Percentiles rank a stretch among this genome's conserved stretches.
Conservation (phyloP, 2,888 invertebrate genomes). For the Leptodirus hochenwartii region DNA sequence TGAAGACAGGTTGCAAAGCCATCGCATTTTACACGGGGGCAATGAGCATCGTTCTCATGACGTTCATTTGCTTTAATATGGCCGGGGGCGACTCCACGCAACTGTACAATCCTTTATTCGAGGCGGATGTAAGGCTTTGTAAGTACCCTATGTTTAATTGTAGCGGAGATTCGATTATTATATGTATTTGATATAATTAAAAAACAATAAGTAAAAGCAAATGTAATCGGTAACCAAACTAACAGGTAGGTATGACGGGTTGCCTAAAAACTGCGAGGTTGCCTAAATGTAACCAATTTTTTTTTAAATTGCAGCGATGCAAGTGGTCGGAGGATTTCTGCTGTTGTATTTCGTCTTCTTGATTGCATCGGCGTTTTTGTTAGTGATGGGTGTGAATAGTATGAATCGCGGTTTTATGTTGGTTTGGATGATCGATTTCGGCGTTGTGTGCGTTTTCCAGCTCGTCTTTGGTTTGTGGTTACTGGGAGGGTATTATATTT, state of each 20-base stretch:
- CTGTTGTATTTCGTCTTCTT: conserved; percentile 37
- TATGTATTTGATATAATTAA: not conserved
- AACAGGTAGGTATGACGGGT: too few relatives aligned
- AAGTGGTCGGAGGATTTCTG: conserved; percentile 45
- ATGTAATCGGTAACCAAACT: conserved; percentile 4
- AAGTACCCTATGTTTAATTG: conserved; percentile 24
- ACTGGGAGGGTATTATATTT: conserved; percentile 77
- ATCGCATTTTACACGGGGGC: conserved; percentile 66
- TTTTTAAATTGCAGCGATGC: conserved; percentile 43
- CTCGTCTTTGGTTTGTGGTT: conserved; percentile 69
- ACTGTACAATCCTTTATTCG: conserved; percentile 75
- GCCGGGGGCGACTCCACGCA: conserved; percentile 79
- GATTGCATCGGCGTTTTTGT: conserved; percentile 36
- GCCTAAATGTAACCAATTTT: conserved; percentile 6
- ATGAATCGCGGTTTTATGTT: conserved; percentile 65
- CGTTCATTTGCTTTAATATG: conserved; percentile 57
- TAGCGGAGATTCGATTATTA: not conserved
- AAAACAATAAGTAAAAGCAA: not conserved
- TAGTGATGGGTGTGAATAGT: conserved; percentile 43
- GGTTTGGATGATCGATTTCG: conserved; percentile 60
- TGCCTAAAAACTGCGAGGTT: too few relatives aligned
- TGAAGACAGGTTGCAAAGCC: conserved; percentile 57
- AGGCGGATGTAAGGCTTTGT: conserved; percentile 64
- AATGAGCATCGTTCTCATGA: conserved; percentile 54
- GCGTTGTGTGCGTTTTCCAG: conserved; percentile 53